A percentile compares a stretch with the other conserved stretches of the same genome.
Conservation (phyloP, 2,797 vertebrate genomes). For the Enteromius trimaculatus region DNA sequence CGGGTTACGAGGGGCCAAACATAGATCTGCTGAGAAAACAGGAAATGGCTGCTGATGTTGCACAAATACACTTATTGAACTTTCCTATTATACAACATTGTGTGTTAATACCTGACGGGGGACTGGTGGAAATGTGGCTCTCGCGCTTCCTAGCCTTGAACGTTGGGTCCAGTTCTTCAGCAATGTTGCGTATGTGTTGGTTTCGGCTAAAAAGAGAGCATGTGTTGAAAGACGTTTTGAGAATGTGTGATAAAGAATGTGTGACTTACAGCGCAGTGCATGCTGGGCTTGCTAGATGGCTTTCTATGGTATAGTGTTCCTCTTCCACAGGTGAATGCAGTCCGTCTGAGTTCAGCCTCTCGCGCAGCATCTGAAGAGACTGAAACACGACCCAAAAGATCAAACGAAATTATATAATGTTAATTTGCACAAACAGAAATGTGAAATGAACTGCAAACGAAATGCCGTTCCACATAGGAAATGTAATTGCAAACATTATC, state of each 20-base stretch:
- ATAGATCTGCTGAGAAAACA: constrained; percentile 38
- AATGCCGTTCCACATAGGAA: not conserved
- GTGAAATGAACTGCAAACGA: not conserved
- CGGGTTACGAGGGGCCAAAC: constrained; percentile 61
- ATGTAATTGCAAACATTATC: not conserved
- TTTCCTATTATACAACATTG: constrained; percentile 56
- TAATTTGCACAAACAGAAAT: not conserved
- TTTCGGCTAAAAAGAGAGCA: constrained; percentile 63
- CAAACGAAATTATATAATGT: not conserved
- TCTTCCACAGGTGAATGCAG: constrained; percentile 74
- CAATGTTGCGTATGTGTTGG: constrained; percentile 76
- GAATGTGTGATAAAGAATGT: constrained; percentile 9
- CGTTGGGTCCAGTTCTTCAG: constrained; percentile 81
- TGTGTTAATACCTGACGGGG: constrained; percentile 37
- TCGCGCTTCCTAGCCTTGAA: constrained; percentile 74
- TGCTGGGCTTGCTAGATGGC: constrained; percentile 66
- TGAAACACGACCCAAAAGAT: not conserved
- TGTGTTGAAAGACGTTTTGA: not conserved
- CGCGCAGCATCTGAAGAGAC: constrained; percentile 68
- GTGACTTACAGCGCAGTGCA: constrained; percentile 66
- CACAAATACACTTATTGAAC: not conserved
- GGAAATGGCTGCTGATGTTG: not conserved
- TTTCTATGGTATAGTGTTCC: constrained; percentile 70
- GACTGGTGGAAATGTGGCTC: constrained; percentile 15
- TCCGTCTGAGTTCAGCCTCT: constrained; percentile 79